A percentile compares a stretch with the other conserved stretches of the same genome.
These are phyloP conservation scores for Zalophus californianus DNA, from an alignment of 2,797 vertebrate species.

Conservation along the genomic window DNA sequence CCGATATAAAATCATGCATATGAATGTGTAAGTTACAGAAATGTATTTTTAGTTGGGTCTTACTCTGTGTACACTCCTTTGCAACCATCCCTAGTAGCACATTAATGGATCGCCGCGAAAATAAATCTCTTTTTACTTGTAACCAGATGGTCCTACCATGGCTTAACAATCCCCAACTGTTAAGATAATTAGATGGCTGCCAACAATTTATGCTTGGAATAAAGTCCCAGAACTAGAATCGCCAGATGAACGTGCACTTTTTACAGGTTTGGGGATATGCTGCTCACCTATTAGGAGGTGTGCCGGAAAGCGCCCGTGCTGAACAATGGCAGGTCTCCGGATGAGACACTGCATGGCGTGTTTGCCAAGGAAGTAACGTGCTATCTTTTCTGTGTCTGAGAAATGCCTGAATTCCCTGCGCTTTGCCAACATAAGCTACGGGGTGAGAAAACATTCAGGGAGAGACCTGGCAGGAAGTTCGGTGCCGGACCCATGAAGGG, in stretches of 20 bases:
- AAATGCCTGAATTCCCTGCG: background rate
- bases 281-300: background rate
- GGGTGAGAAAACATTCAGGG: background rate
- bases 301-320: background rate
- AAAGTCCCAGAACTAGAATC: background rate
- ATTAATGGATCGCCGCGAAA: background rate
- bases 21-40: background rate
- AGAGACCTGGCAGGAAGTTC: background rate
- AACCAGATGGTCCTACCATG: background rate
- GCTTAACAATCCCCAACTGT: background rate
- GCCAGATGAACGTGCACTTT: background rate
- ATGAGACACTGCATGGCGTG: background rate
- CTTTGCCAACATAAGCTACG: background rate
- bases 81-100: background rate
- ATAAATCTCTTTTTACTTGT: background rate
- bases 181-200: background rate
- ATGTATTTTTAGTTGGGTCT: background rate
- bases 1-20: background rate
- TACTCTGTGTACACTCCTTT: background rate
- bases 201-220: background rate
- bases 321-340: background rate
- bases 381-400: background rate
- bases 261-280: background rate
- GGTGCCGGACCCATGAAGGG: background rate
- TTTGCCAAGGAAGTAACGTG: background rate